These are phyloP conservation scores for Sminthurinus aureus DNA, from an alignment of 2,888 invertebrate genomes.

Conservation along the genomic window DNA sequence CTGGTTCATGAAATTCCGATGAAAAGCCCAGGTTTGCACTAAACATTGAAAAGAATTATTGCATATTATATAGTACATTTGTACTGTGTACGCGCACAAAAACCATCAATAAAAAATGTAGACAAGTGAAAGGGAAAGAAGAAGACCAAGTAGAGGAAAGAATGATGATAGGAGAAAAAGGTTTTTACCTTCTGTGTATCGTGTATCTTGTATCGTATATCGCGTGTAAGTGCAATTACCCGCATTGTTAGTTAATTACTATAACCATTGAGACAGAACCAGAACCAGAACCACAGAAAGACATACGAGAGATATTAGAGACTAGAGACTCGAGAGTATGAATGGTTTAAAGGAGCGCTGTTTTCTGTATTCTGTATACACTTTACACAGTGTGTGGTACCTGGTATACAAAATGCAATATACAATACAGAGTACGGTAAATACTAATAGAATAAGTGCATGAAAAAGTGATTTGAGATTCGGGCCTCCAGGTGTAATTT, in stretches of 20 bases:
- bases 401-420: not conserved
- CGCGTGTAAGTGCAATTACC: constrained; percentile 12
- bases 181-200: no score
- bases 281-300: no score
- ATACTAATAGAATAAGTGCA: not conserved
- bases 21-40: no score
- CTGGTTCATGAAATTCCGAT: not conserved
- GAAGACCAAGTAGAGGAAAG: no score
- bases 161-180: no score
- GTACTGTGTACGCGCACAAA: not conserved
- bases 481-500: constrained; percentile 6
- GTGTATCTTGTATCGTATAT: not conserved
- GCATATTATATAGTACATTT: not conserved
- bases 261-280: not conserved
- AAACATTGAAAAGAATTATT: not conserved
- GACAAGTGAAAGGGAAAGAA: not conserved
- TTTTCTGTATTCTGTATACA: not conserved
- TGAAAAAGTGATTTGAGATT: not conserved
- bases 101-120: no score
- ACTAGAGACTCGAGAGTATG: no score
- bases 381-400: not conserved
- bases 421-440: not conserved
- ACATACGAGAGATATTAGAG: not conserved
- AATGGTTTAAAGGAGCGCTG: not conserved
- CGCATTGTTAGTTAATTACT: constrained; percentile 9